Evolutionary conservation across 2,797 vertebrate genomes (phyloP).

Genomic region (Spheniscus humboldti): DNA sequence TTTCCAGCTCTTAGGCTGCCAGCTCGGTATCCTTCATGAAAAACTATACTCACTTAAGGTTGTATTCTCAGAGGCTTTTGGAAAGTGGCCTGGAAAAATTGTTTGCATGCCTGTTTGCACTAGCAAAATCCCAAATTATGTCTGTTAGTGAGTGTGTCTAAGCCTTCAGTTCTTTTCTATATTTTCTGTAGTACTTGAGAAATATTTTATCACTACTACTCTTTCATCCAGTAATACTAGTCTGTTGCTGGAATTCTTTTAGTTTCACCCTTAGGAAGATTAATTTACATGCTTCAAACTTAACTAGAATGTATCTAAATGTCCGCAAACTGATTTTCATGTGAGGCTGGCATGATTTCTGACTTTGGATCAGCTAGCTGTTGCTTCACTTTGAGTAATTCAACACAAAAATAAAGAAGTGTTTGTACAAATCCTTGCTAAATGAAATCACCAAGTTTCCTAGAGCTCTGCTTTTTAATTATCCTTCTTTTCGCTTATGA

Average conservation of each 20-base stretch:
- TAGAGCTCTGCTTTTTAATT: conserved; percentile 22
- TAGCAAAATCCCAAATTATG: conserved; percentile 28
- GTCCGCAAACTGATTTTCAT: not conserved
- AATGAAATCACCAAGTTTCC: conserved; percentile 28
- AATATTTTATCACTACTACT: not conserved
- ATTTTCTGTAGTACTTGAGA: not conserved
- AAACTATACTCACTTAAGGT: conserved; percentile 4
- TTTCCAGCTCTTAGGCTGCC: conserved; percentile 11
- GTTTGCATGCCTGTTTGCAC: conserved; percentile 46
- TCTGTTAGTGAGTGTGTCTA: not conserved
- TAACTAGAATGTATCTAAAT: not conserved
- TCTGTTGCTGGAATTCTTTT: not conserved
- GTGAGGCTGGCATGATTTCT: not conserved
- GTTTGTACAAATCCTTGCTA: not conserved
- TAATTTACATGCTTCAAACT: not conserved
- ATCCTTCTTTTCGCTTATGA: not conserved
- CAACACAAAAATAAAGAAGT: conserved; percentile 1
- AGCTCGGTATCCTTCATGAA: not conserved
- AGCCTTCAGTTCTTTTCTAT: not conserved
- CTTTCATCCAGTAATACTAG: not conserved
- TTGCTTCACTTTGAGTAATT: conserved; percentile 21
- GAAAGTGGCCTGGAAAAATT: conserved; percentile 53
- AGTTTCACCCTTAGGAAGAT: not conserved
- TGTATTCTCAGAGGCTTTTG: conserved; percentile 35
- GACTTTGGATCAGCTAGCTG: not conserved